Evolutionary conservation across 1,140 invertebrate genomes (phyloP), one percentile per base, ranked within the genome.

Genomic region (Aphelinus certus): DNA sequence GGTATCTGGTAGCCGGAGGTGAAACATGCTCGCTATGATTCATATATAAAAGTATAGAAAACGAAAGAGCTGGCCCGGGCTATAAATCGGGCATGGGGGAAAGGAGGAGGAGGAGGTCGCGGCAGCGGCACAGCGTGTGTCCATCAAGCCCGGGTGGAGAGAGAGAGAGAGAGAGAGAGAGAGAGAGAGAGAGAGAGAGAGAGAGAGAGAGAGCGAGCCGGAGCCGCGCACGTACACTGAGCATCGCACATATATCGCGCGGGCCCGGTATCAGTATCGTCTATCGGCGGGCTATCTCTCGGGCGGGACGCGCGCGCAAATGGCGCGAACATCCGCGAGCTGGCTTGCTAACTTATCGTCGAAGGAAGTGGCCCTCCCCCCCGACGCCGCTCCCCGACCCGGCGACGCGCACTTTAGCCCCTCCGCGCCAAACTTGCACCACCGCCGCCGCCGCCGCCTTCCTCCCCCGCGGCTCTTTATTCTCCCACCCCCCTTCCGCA

Each of bases 271-370:
- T 76, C 73, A 58, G 78, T 82, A 81, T 81, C 79, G 77, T 80
- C 68, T 79, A 79, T 82, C 81, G 79, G 60, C 64, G 68, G 10
- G 62, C 77, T 79, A 73, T 74, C 75, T 72, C 60, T 72, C 69
- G 66, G 3, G 46, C 46, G 26, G 61, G 57, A 66, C 26, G 26
- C 26, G 26, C 62, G 79, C 77, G 81, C 82, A 84, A 84, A 84
- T 84, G 83, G 82, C 80, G 83, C 79, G 78, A 81, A 84, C 81
- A 84, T 84, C 82, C 82, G 82, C 70, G 78, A 77, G 72, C 63
- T 76, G 74, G 65, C 73, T 79, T 79, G 73, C 77, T 81, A 80
- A 83, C 79, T 84, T 84, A 83, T 83, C 83, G 79, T 72, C 77
- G 7, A 76, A 81, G 81, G 81, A 83, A 81, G 81, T 79, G 76